Conservation (phyloP, 92 coral and sea anemone genomes). For the Bergia puertoricense region DNA sequence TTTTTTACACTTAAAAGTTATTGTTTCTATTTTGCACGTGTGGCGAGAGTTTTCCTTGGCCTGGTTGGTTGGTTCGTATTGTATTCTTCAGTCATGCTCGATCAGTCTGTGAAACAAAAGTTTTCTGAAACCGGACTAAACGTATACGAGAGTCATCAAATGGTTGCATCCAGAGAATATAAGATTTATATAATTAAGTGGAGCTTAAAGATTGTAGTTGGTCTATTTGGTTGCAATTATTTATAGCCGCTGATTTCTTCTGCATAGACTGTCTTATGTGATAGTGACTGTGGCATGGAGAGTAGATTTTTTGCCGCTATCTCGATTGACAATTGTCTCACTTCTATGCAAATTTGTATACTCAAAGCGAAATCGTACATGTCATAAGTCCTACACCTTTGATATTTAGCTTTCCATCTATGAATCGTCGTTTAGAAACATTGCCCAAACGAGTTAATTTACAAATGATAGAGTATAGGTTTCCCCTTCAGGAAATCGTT, state of each 20-base stretch:
- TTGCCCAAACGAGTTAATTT: slow-evolving; percentile 24
- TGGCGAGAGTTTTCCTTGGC: slow-evolving; percentile 4
- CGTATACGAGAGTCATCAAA: background rate
- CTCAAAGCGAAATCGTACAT: slow-evolving; percentile 7
- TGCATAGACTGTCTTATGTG: slow-evolving; percentile 2
- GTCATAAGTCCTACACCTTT: background rate
- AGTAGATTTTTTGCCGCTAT: slow-evolving; percentile 1
- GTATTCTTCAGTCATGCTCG: slow-evolving; percentile 40
- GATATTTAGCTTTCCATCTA: slow-evolving; percentile 18
- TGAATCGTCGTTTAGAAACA: background rate
- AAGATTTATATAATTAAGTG: slow-evolving; percentile 55
- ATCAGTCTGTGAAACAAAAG: slow-evolving; percentile 37
- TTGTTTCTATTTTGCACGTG: slow-evolving; percentile 42
- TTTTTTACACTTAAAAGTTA: slow-evolving; percentile 32
- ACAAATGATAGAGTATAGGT: slow-evolving; percentile 14
- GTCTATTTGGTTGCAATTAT: slow-evolving; percentile 46
- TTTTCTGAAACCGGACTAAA: slow-evolving; percentile 13
- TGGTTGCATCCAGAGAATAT: slow-evolving; percentile 16
- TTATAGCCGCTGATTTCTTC: slow-evolving; percentile 6
- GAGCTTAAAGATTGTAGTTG: slow-evolving; percentile 53
- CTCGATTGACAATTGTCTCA: slow-evolving; percentile 31
- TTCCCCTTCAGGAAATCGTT: slow-evolving; percentile 42
- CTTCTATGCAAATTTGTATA: slow-evolving; percentile 30
- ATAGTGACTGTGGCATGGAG: slow-evolving; percentile 14
- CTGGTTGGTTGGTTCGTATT: slow-evolving; percentile 41